These are phyloP conservation scores for Eubasilissa regina DNA, from an alignment of 1,140 invertebrate species.

Conservation along the genomic window DNA sequence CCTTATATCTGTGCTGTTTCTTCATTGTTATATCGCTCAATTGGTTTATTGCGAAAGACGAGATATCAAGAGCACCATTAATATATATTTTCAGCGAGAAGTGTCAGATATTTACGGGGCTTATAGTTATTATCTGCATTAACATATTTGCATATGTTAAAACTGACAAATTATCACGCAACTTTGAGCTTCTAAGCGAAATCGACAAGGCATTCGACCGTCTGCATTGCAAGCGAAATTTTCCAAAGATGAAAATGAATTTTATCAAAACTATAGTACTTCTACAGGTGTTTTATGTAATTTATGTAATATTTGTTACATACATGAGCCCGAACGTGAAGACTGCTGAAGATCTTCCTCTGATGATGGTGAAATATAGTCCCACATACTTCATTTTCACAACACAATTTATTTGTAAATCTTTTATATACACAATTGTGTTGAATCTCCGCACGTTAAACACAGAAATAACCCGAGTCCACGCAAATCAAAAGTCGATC, in stretches of 20 bases:
- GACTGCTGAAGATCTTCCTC: neutral
- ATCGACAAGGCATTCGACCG: neutral
- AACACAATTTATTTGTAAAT: neutral
- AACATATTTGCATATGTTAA: neutral
- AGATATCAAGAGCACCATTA: neutral
- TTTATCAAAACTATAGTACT: neutral
- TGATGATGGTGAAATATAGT: neutral
- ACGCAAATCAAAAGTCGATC: neutral
- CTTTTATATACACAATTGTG: neutral
- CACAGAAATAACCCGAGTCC: neutral
- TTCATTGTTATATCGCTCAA: neutral
- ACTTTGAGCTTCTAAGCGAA: neutral
- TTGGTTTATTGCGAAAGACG: neutral
- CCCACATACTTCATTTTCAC: neutral
- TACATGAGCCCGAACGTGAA: neutral
- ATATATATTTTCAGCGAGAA: neutral
- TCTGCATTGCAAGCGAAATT: neutral
- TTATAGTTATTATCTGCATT: neutral
- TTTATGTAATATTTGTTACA: neutral
- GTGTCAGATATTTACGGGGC: neutral
- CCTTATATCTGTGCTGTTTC: neutral
- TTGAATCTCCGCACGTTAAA: neutral
- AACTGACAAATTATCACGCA: neutral
- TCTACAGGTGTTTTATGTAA: neutral
- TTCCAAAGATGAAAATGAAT: neutral